phyloP scores from a whole-genome alignment of 1,140 invertebrate species.

The Drosophila willistoni region DNA sequence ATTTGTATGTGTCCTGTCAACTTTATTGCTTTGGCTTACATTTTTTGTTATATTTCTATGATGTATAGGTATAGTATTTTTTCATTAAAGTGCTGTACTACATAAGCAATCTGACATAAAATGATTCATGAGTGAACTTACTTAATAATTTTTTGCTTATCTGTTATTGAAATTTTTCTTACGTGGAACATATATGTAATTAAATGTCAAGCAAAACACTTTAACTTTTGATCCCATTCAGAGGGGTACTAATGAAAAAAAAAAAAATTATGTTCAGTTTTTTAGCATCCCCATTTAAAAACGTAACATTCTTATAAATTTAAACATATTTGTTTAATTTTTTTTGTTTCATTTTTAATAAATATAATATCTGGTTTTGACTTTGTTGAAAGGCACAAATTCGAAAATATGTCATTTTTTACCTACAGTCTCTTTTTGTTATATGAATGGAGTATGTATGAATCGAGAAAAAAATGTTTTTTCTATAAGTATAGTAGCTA shows the following conservation, averaged over 20 bases:
- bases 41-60: conserved; percentile 35
- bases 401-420: conserved; percentile 40
- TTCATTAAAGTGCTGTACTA: neutral
- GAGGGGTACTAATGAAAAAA: neutral
- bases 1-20: conserved; percentile 47
- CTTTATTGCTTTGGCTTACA: conserved; percentile 56
- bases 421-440: conserved; percentile 61
- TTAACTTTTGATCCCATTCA: conserved; percentile 64
- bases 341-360: conserved; percentile 21
- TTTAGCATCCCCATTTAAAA: neutral
- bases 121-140: neutral
- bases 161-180: conserved; percentile 31
- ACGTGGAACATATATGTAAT: conserved; percentile 53
- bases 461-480: conserved; percentile 41
- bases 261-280: neutral
- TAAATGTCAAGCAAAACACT: conserved; percentile 50
- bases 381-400: conserved; percentile 61
- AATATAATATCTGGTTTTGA: conserved; percentile 20
- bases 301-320: neutral
- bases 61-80: conserved; percentile 36
- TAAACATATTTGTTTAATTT: conserved; percentile 4
- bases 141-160: conserved; percentile 18
- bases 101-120: neutral
- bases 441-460: conserved; percentile 42
- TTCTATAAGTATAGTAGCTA: conserved; percentile 17